Evolutionary conservation across 2,113 vertebrate species (phyloP), one percentile per base, ranked within the genome.

Genomic region (Notechis scutatus): DNA sequence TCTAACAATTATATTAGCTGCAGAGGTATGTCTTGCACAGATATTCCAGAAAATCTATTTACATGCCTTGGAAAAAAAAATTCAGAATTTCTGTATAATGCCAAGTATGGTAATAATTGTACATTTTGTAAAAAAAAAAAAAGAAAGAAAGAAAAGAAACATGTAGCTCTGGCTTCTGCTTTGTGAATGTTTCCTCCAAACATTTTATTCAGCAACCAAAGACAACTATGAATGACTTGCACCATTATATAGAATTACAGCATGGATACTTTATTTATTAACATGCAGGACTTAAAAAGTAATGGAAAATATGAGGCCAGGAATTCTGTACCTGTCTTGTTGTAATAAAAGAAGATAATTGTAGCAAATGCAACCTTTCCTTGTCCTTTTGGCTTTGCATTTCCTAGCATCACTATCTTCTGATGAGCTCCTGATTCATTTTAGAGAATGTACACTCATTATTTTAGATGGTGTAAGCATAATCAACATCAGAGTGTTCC

Each of bases 181-280:
- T 96, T 96, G 95, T 95, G 89, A 69, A 95, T 94, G 94, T 96
- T 96, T 95, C 96, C 92, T 94, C 93, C 93, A 91, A 69, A 94
- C 92, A 20, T 14, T 95, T 96, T 92, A 93, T 85, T 96, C 95
- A 95, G 94, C 47, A 89, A 39, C 1, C 89, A 94, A 94, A 94
- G 57, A n/a, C 93, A 94, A 90, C n/a, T 50, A 85, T 94, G 14
- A 59, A 64, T 0, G 57, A 91, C 92, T 95, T 87, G 89, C 91
- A 89, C 92, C 94, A 93, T 94, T 94, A 91, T 5, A 0, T 91
- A 24, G 69, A 52, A 26, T 47, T 88, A 61, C 23, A n/a, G 50
- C 34, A 29, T 87, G 34, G 29, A 87, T 47, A 87, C 7, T 23
- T 92, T 39, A 12, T 81, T 88, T 56, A 64, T 55, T 42, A 87